Percentiles rank a stretch among this genome's conserved stretches.
Conservation (phyloP, 2,888 invertebrate genomes). For the Copidosoma aretas region DNA sequence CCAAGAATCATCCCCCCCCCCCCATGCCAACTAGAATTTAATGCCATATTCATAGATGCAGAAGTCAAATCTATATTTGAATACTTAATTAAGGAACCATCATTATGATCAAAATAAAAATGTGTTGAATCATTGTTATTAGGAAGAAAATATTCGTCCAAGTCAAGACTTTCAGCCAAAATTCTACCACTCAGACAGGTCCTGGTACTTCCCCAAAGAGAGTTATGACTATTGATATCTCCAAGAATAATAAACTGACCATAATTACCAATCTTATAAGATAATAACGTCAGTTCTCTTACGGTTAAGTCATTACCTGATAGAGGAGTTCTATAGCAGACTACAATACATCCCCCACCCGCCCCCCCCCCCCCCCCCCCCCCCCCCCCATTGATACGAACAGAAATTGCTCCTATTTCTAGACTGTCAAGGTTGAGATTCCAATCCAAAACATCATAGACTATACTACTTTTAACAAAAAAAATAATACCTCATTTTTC, state of each 20-base stretch:
- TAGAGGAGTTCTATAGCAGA: slow-evolving; percentile 25
- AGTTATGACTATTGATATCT: slow-evolving; percentile 31
- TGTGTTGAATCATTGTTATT: slow-evolving; percentile 28
- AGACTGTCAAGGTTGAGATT: too few relatives aligned
- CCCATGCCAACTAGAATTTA: slow-evolving; percentile 18
- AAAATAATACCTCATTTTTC: too few relatives aligned
- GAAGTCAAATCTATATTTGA: slow-evolving; percentile 38
- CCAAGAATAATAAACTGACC: slow-evolving; percentile 11
- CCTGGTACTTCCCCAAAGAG: slow-evolving; percentile 20
- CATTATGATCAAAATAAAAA: neutral
- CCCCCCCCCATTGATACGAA: neutral
- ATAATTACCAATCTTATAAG: neutral
- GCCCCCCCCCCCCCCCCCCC: neutral
- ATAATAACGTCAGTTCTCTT: slow-evolving; percentile 3
- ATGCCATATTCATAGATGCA: slow-evolving; percentile 15
- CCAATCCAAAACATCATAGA: too few relatives aligned
- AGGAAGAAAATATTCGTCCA: slow-evolving; percentile 16
- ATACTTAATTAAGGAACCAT: neutral
- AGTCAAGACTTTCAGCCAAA: slow-evolving; percentile 17
- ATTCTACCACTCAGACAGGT: slow-evolving; percentile 18
- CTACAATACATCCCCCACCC: neutral
- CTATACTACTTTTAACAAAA: too few relatives aligned
- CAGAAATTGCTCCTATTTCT: too few relatives aligned
- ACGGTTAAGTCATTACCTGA: slow-evolving; percentile 2
- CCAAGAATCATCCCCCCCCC: slow-evolving; percentile 20